phyloP scores from a whole-genome alignment of 2,113 vertebrate species.

The Monopterus albus region DNA sequence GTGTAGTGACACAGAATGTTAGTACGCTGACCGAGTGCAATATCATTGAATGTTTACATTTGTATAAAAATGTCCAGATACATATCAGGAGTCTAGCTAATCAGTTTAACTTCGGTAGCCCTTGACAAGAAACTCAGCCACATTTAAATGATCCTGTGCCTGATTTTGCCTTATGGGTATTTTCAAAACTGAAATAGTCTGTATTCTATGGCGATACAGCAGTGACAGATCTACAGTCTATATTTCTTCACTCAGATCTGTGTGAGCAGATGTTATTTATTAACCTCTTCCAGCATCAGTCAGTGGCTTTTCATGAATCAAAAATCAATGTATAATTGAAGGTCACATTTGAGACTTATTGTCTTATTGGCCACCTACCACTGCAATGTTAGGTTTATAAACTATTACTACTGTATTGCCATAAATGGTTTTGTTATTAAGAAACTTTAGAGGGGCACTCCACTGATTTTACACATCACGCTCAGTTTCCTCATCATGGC shows the following conservation, averaged over 20 bases:
- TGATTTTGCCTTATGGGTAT: conserved; percentile 61
- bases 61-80: conserved; percentile 58
- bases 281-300: conserved; percentile 43
- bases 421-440: conserved; percentile 5
- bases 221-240: conserved; percentile 20
- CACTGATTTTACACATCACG: not conserved
- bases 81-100: conserved; percentile 52
- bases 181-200: conserved; percentile 44
- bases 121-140: conserved; percentile 50
- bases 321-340: conserved; percentile 15
- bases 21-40: conserved; percentile 70
- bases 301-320: conserved; percentile 27
- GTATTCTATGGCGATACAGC: conserved; percentile 26
- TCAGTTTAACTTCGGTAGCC: conserved; percentile 30
- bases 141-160: conserved; percentile 63
- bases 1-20: conserved; percentile 50
- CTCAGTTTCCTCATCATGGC: not conserved
- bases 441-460: conserved; percentile 1
- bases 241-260: conserved; percentile 31
- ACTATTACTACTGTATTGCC: conserved; percentile 20
- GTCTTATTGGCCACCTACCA: conserved; percentile 8
- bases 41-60: conserved; percentile 78
- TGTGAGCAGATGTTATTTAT: conserved; percentile 36
- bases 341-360: conserved; percentile 23
- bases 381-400: not conserved